Evolutionary conservation across 2,888 invertebrate species (phyloP), one percentile per base, ranked within the genome.

Genomic region (Mongoloraphidia duomilia): DNA sequence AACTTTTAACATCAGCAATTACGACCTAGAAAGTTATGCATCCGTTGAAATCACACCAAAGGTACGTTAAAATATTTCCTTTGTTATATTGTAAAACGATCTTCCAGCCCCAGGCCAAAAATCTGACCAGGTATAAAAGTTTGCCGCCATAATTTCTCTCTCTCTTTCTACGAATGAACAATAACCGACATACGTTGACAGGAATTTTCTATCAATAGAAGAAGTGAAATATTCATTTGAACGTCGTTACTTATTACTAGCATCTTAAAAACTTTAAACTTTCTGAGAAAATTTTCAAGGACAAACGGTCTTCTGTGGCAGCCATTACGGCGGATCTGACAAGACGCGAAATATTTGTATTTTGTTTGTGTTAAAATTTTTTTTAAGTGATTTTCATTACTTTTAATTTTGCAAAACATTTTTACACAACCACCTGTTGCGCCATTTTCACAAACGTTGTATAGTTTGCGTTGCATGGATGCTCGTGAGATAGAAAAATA

Each of bases 281-380:
- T 63, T 67, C 65, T 65, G 57, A 65, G 65, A 65, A 66, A 62
- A 61, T 64, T 64, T 65, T 65, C 65, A 65, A 67, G 65, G 66
- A 62, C 62, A 59, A 40, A 51, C 38, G 54, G 60, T 59, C 63
- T 65, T 63, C 63, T 65, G 63, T 59, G 63, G 66, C 64, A 61
- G 65, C 65, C 65, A 65, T 65, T 65, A 64, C 42, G 48, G 33
- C 17, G 38, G 43, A 38, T 37, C 43, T 48, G 42, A 48, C 43
- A 48, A 48, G 48, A 48, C 48, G 48, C 48, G 26, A 8, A 36
- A 9, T 35, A 34, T 33, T 43, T 33, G 17, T 43, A 33, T 34
- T 36, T 47, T 34, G 13, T 47, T 40, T 41, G 40, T 13, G 14
- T n/a, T 12, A 40, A 40, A 40, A 11, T 40, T 41, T 40, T 12